These are phyloP conservation scores for Chromobotia macracanthus DNA, from an alignment of 2,797 vertebrate species.

Conservation along the genomic window DNA sequence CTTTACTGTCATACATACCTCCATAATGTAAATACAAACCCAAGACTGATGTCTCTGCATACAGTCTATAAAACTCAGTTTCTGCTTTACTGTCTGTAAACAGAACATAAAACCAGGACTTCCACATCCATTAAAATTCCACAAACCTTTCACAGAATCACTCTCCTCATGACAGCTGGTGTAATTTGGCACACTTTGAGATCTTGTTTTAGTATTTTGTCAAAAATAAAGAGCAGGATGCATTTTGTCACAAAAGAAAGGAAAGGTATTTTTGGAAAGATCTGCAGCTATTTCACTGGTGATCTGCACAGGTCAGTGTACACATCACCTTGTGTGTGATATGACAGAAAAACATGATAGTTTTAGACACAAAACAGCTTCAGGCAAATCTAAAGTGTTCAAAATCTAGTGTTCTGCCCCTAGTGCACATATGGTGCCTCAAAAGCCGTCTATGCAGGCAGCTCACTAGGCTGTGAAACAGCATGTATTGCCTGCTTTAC, in stretches of 20 bases:
- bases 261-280: constrained; percentile 15
- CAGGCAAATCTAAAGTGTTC: too few relatives aligned
- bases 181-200: too few relatives aligned
- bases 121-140: constrained; percentile 9
- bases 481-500: too few relatives aligned
- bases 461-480: too few relatives aligned
- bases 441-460: too few relatives aligned
- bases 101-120: constrained; percentile 32
- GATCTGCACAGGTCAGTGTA: background rate
- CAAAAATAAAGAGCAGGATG: background rate
- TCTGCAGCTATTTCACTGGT: background rate
- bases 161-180: background rate
- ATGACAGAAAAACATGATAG: too few relatives aligned
- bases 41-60: background rate
- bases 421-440: too few relatives aligned
- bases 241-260: constrained; percentile 5
- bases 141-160: background rate
- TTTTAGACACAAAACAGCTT: too few relatives aligned
- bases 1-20: background rate
- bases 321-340: too few relatives aligned
- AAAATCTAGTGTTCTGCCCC: too few relatives aligned
- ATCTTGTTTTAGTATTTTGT: background rate
- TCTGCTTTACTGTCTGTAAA: constrained; percentile 17
- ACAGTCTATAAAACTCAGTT: background rate
- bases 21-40: constrained; percentile 16